phyloP scores from a whole-genome alignment of 2,797 vertebrate genomes.

The Ptychadena robeensis region DNA sequence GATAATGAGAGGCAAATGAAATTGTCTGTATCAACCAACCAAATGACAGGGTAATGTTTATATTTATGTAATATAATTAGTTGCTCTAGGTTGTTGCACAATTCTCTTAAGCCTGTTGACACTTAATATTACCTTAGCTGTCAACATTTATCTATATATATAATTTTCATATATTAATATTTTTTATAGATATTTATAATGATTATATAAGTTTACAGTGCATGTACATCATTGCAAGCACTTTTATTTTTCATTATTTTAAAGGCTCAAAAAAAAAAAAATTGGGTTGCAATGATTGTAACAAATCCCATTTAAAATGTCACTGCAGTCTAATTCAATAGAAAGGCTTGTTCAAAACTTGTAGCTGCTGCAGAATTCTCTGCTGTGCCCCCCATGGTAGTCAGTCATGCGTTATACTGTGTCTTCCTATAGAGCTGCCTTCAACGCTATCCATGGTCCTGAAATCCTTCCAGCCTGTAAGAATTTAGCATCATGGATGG shows the following conservation, averaged over 20 bases:
- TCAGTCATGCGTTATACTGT: neutral
- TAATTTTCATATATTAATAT: too few species aligned
- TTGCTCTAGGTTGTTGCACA: too few species aligned
- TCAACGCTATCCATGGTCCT: conserved; percentile 21
- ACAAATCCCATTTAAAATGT: neutral
- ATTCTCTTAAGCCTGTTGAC: too few species aligned
- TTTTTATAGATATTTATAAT: neutral
- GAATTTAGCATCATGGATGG: neutral
- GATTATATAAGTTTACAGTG: neutral
- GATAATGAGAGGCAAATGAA: too few species aligned
- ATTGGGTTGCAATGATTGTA: neutral
- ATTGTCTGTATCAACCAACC: too few species aligned
- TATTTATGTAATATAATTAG: too few species aligned
- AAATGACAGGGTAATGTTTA: too few species aligned
- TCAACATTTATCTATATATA: too few species aligned
- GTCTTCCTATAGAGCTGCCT: neutral
- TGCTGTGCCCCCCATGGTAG: neutral
- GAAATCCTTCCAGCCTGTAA: neutral
- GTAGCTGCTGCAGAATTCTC: neutral
- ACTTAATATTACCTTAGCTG: too few species aligned
- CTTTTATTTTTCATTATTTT: too few species aligned
- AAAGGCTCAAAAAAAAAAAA: neutral
- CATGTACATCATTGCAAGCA: too few species aligned
- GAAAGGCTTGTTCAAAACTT: neutral
- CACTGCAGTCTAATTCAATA: neutral